These are phyloP conservation scores for Scomber colias DNA, from an alignment of 2,113 vertebrate genomes.

Conservation along the genomic window DNA sequence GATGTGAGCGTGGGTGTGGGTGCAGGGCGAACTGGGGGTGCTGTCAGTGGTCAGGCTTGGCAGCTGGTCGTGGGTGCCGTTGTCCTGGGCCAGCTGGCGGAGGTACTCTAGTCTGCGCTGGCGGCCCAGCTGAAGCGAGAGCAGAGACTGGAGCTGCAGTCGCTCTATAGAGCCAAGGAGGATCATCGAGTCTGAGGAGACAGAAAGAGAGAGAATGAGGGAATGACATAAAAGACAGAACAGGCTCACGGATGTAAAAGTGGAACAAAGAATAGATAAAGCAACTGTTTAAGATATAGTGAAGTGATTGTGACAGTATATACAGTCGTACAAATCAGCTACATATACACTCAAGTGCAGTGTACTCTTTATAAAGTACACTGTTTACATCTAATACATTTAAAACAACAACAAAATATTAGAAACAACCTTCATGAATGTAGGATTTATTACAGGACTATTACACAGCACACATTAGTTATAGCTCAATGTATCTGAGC, in stretches of 20 bases:
- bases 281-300: too few species aligned
- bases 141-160: conserved; percentile 89
- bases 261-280: too few species aligned
- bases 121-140: conserved; percentile 86
- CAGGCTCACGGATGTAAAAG: too few species aligned
- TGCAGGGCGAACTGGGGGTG: conserved; percentile 72
- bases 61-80: conserved; percentile 79
- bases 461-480: too few species aligned
- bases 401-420: too few species aligned
- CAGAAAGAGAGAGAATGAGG: not conserved
- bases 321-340: not conserved
- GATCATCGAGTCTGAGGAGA: conserved; percentile 94
- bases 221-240: not conserved
- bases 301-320: too few species aligned
- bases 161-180: conserved; percentile 97
- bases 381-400: too few species aligned
- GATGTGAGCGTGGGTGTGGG: conserved; percentile 48
- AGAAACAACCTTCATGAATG: not conserved
- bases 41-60: conserved; percentile 78
- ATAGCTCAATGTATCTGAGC: too few species aligned
- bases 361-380: too few species aligned
- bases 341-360: too few species aligned
- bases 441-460: not conserved
- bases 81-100: conserved; percentile 79
- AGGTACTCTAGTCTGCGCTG: conserved; percentile 86